Conservation (phyloP, 2,797 vertebrate genomes). For the Cynopterus sphinx region DNA sequence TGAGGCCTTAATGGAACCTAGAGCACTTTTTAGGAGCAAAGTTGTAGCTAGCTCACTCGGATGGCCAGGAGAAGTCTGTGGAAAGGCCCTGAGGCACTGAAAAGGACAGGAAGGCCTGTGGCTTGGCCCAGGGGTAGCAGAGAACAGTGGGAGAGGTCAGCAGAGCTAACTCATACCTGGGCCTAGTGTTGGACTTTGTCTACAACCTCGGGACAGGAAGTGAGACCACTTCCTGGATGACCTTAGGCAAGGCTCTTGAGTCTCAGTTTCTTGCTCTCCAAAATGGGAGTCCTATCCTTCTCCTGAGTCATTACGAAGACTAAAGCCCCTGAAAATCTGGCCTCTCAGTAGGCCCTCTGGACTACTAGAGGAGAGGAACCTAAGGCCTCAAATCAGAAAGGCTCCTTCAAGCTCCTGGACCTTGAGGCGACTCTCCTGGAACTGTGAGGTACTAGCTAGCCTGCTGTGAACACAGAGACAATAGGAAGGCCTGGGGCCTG, state of each 20-base stretch:
- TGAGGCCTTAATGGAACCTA: not conserved
- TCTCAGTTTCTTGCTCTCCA: not conserved
- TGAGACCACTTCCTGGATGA: not conserved
- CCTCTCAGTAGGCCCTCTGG: not conserved
- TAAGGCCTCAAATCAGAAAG: not conserved
- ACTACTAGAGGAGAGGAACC: not conserved
- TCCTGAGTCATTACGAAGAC: not conserved
- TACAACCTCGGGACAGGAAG: not conserved
- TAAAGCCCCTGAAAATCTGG: not conserved
- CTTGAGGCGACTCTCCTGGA: not conserved
- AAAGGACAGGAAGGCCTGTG: not conserved
- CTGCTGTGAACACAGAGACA: not conserved
- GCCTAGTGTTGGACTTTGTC: not conserved
- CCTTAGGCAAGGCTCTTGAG: not conserved
- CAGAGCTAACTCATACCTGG: not conserved
- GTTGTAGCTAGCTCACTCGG: not conserved
- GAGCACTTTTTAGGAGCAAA: not conserved
- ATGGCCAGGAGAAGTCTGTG: not conserved
- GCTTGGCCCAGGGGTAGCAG: too few species aligned
- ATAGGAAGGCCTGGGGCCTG: not conserved
- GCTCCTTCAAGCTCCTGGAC: not conserved
- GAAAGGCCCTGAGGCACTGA: not conserved
- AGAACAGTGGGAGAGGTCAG: not conserved
- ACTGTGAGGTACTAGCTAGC: not conserved
- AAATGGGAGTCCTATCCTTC: not conserved